phyloP scores from a whole-genome alignment of 30 jellyfish, hydroid and myxozoan species.

The Pelagia noctiluca region DNA sequence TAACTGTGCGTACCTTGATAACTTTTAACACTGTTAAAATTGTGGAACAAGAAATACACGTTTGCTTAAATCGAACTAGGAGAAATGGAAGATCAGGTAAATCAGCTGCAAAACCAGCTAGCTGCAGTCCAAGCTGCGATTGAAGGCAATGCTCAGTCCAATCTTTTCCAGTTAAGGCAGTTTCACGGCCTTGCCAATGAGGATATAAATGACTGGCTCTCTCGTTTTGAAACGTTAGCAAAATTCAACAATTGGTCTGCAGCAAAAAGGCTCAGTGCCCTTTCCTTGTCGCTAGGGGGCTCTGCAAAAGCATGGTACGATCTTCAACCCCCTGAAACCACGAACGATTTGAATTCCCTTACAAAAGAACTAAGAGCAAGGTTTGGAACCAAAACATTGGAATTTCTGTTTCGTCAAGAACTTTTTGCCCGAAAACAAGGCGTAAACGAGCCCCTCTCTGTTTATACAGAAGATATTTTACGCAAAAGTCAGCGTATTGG shows the following conservation, averaged over 20 bases:
- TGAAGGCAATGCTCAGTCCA: too few relatives aligned
- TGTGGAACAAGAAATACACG: too few relatives aligned
- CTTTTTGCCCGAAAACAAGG: slow-evolving; percentile 45
- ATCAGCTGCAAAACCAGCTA: too few relatives aligned
- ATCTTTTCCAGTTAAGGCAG: neutral
- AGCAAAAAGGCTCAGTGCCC: neutral
- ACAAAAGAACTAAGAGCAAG: slow-evolving; percentile 26
- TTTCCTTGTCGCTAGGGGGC: neutral
- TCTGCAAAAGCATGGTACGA: neutral
- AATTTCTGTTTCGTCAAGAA: slow-evolving; percentile 29
- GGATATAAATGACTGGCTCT: neutral
- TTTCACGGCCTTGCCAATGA: neutral
- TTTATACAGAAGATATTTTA: slow-evolving; percentile 13
- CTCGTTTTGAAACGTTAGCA: neutral
- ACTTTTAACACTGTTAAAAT: too few relatives aligned
- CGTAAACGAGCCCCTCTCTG: slow-evolving; percentile 8
- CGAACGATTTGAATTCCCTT: slow-evolving; percentile 6
- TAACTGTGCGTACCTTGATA: too few relatives aligned
- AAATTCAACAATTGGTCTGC: neutral
- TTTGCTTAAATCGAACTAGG: too few relatives aligned
- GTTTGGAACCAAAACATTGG: slow-evolving; percentile 37
- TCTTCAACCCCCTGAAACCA: neutral
- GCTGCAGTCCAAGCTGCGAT: too few relatives aligned
- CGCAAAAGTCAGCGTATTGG: slow-evolving; percentile 29
- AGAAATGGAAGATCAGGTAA: too few relatives aligned